Conservation (phyloP, 1,140 invertebrate genomes). For the Trachymyrmex septentrionalis region DNA sequence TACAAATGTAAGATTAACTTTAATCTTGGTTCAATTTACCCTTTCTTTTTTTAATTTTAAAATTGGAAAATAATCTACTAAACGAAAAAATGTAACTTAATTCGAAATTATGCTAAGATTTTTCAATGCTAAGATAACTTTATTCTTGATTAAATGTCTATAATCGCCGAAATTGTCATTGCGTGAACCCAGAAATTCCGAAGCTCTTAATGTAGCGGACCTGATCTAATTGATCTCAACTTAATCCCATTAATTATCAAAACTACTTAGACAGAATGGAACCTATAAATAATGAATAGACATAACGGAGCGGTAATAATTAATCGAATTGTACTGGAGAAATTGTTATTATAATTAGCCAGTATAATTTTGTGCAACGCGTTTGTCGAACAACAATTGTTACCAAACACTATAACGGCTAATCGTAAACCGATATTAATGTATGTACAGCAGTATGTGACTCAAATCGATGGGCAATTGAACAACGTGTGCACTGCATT, state of each 20-base stretch:
- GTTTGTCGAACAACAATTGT: conserved; percentile 37
- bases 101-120: background rate
- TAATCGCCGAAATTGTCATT: background rate
- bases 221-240: background rate
- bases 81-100: background rate
- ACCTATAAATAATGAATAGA: background rate
- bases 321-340: conserved; percentile 11
- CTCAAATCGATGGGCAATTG: conserved; percentile 50
- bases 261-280: background rate
- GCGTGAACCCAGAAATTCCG: background rate
- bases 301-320: background rate
- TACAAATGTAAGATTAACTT: no score
- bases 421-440: conserved; percentile 57
- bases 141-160: background rate
- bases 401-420: conserved; percentile 19
- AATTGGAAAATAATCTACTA: no score
- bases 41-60: no score
- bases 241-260: background rate
- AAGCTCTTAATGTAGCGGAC: conserved; percentile 17
- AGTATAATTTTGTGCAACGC: conserved; percentile 18
- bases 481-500: conserved; percentile 46
- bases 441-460: conserved; percentile 5
- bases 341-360: conserved; percentile 49
- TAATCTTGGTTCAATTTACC: no score
- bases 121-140: background rate